Conservation (phyloP, 2,113 vertebrate species). For the cattle (Bos taurus) region ARS-UCD2.0 NC_037334.1:25984001-25984500, state of each 20-base stretch:
- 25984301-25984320: slow-evolving; percentile 15
- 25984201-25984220: neutral
- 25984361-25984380: slow-evolving; percentile 36
- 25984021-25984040: no score
- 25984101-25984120: no score
- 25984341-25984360: slow-evolving; percentile 29
- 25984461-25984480: neutral
- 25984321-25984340: neutral
- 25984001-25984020: no score
- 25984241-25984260: neutral
- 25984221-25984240: neutral
- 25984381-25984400: slow-evolving; percentile 36
- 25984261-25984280: neutral
- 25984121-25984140: no score
- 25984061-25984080: no score
- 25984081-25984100: no score
- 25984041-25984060: no score
- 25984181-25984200: neutral
- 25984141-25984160: no score
- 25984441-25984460: neutral
- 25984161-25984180: no score
- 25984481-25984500: neutral
- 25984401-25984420: slow-evolving; percentile 12
- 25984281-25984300: neutral
- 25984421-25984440: neutral